Conservation (phyloP, 2,797 vertebrate species). For the Sus cebifrons region DNA sequence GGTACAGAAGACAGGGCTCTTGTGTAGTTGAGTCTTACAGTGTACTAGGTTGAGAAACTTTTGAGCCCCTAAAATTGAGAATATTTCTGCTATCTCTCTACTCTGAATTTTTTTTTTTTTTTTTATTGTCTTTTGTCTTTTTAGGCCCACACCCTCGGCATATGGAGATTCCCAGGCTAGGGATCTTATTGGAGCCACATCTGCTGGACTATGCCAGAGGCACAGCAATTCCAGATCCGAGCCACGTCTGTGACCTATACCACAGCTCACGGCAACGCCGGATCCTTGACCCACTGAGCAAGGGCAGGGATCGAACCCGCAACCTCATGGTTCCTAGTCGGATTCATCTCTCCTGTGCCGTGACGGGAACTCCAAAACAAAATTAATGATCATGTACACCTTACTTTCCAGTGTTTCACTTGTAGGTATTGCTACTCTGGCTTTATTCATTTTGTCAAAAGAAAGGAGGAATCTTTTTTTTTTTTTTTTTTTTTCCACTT, state of each 20-base stretch:
- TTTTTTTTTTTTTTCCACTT: not conserved
- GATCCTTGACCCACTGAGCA: too few relatives aligned
- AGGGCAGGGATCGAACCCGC: too few relatives aligned
- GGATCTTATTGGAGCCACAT: too few relatives aligned
- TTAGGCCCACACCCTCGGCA: too few relatives aligned
- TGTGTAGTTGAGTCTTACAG: not conserved
- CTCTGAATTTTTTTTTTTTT: not conserved
- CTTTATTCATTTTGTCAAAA: conserved; percentile 28
- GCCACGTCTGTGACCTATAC: too few relatives aligned
- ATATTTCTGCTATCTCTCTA: conserved; percentile 31
- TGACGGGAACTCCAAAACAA: too few relatives aligned
- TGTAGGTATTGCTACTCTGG: conserved; percentile 1
- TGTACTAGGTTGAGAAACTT: not conserved
- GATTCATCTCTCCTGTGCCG: too few relatives aligned
- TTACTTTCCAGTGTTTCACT: conserved; percentile 43
- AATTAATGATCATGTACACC: not conserved
- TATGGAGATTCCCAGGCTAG: too few relatives aligned
- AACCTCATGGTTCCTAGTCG: too few relatives aligned
- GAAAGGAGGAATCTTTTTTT: not conserved
- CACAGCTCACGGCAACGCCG: too few relatives aligned
- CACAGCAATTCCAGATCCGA: too few relatives aligned
- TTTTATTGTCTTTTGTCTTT: not conserved
- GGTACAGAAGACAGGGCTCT: not conserved
- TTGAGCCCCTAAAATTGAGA: not conserved
- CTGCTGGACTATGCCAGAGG: too few relatives aligned